Evolutionary conservation across 1,140 invertebrate species (phyloP).

Genomic region (Sinella curviseta): DNA sequence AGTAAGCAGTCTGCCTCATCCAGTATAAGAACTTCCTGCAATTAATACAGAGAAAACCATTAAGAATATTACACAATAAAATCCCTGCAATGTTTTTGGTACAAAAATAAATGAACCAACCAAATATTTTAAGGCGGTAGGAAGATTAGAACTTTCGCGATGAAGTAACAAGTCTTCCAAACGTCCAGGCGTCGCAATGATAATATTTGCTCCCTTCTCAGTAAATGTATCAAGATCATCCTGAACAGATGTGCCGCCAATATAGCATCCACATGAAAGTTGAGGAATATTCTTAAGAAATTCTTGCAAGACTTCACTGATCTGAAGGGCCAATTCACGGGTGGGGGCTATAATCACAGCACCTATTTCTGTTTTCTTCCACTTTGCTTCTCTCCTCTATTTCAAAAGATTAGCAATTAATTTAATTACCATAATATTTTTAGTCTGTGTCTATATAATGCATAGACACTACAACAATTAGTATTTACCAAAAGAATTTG

Average conservation of each 20-base stretch:
- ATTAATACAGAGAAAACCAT: conserved; percentile 46
- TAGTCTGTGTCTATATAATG: conserved; percentile 13
- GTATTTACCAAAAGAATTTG: conserved; percentile 74
- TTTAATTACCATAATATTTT: conserved; percentile 2
- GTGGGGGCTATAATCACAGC: conserved; percentile 90
- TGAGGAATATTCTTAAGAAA: conserved; percentile 61
- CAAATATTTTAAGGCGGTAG: conserved; percentile 69
- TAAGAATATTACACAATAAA: conserved; percentile 45
- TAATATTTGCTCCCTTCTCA: conserved; percentile 75
- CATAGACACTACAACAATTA: conserved; percentile 35
- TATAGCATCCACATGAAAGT: conserved; percentile 63
- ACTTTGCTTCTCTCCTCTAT: conserved; percentile 58
- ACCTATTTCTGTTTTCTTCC: conserved; percentile 78
- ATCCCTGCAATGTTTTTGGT: neutral
- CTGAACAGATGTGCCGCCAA: conserved; percentile 77
- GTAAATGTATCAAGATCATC: conserved; percentile 71
- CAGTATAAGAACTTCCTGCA: conserved; percentile 84
- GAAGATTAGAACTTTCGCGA: conserved; percentile 61
- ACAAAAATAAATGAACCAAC: conserved; percentile 56
- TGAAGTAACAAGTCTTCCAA: conserved; percentile 80
- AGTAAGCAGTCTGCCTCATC: conserved; percentile 96
- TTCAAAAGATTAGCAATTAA: conserved; percentile 3
- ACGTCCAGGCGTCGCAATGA: conserved; percentile 88
- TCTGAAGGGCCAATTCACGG: conserved; percentile 87
- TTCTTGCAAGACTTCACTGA: conserved; percentile 69